These are phyloP conservation scores for Aplysina aerophoba DNA, from an alignment of 37 sponge, comb jelly and placozoan species.

Conservation along the genomic window DNA sequence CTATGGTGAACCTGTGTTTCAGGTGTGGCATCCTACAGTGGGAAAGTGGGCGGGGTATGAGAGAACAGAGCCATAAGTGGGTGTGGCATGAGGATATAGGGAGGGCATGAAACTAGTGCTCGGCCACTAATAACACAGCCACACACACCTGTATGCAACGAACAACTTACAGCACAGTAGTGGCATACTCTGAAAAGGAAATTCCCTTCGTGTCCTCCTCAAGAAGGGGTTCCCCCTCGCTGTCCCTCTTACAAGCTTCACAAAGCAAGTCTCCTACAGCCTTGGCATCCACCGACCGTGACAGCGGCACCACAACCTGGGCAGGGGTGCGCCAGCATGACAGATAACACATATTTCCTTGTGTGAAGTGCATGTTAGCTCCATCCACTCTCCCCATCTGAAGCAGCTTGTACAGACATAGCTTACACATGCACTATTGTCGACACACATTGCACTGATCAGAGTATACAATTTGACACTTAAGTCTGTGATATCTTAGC, in stretches of 20 bases:
- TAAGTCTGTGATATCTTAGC: no score
- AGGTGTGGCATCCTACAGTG: constrained; percentile 20
- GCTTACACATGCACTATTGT: no score
- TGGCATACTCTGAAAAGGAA: neutral
- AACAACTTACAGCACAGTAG: neutral
- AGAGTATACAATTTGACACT: no score
- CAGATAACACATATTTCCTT: no score
- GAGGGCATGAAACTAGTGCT: neutral
- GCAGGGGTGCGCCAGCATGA: no score
- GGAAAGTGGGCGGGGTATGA: neutral
- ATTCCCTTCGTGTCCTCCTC: neutral
- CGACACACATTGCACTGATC: no score
- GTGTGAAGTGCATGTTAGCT: no score
- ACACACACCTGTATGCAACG: neutral
- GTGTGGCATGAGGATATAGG: neutral
- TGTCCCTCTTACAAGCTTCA: constrained; percentile 29
- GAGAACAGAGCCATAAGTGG: neutral
- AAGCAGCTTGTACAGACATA: no score
- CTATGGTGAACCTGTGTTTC: constrained; percentile 80
- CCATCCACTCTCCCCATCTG: no score
- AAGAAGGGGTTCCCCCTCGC: no score
- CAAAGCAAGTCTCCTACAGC: constrained; percentile 34
- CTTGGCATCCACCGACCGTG: constrained; percentile 18
- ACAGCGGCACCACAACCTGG: constrained; percentile 55
- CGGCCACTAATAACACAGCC: neutral